Conservation (phyloP, 2,797 vertebrate genomes). For the Helarctos malayanus region DNA sequence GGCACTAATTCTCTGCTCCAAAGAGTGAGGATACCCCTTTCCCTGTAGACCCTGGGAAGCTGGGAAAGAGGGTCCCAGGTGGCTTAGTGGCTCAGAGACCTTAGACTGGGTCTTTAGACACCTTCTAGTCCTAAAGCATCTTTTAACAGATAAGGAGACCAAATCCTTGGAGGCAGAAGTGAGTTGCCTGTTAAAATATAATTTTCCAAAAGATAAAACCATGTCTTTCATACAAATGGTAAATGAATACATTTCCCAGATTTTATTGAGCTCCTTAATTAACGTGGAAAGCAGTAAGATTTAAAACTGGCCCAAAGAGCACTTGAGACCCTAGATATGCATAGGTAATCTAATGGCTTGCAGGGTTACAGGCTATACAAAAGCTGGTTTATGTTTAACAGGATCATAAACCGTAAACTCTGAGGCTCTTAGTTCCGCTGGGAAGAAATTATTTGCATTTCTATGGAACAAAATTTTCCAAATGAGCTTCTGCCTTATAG, state of each 20-base stretch:
- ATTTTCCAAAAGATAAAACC: slow-evolving; percentile 41
- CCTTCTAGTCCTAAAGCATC: slow-evolving; percentile 17
- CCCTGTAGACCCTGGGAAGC: slow-evolving; percentile 21
- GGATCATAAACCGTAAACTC: slow-evolving; percentile 36
- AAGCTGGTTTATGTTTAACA: slow-evolving; percentile 54
- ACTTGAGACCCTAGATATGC: not conserved
- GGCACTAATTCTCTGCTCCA: not conserved
- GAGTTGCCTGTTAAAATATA: slow-evolving; percentile 2
- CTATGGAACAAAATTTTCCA: slow-evolving; percentile 7
- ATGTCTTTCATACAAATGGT: not conserved
- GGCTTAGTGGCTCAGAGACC: slow-evolving; percentile 19
- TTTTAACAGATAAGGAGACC: slow-evolving; percentile 13
- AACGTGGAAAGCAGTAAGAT: slow-evolving; percentile 38
- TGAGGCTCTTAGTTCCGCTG: not conserved
- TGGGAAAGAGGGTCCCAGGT: not conserved
- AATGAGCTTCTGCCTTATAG: slow-evolving; percentile 32
- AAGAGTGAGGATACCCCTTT: not conserved
- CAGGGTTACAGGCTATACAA: not conserved
- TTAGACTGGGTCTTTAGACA: not conserved
- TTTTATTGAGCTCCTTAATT: slow-evolving; percentile 44
- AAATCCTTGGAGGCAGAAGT: not conserved
- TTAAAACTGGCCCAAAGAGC: not conserved
- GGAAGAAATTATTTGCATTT: slow-evolving; percentile 46
- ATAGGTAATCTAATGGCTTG: slow-evolving; percentile 32
- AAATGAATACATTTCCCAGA: slow-evolving; percentile 1